Conservation (phyloP, 2,113 vertebrate species). For the Larimichthys crocea region DNA sequence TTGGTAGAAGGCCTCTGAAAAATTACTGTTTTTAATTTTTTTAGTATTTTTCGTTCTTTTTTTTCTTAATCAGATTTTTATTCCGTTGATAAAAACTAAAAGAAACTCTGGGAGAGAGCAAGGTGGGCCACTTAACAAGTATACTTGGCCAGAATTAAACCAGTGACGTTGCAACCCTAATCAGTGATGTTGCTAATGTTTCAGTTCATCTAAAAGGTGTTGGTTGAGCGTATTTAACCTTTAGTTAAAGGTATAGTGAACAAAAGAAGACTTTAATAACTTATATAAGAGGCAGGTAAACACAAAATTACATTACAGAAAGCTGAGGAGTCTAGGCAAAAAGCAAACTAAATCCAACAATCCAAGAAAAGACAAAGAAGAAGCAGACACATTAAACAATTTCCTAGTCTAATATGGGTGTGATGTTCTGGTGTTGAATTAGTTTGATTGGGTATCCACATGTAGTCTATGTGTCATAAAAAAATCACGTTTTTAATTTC, state of each 20-base stretch:
- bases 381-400: background rate
- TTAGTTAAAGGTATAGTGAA: too few species aligned
- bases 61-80: background rate
- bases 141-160: background rate
- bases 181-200: too few species aligned
- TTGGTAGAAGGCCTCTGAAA: background rate
- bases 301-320: too few species aligned
- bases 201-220: background rate
- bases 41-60: background rate
- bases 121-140: background rate
- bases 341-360: too few species aligned
- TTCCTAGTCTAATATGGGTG: background rate
- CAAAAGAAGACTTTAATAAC: too few species aligned
- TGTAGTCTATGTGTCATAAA: background rate
- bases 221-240: background rate
- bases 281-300: too few species aligned
- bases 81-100: background rate
- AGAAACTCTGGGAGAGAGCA: background rate
- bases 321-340: too few species aligned
- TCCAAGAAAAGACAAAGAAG: too few species aligned
- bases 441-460: background rate
- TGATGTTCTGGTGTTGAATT: background rate
- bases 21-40: background rate
- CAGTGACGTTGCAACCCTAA: background rate
- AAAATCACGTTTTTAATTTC: background rate